Percentiles rank a stretch among this genome's conserved stretches.
Conservation (phyloP, 2,113 vertebrate genomes). For the Hypanus sabinus region DNA sequence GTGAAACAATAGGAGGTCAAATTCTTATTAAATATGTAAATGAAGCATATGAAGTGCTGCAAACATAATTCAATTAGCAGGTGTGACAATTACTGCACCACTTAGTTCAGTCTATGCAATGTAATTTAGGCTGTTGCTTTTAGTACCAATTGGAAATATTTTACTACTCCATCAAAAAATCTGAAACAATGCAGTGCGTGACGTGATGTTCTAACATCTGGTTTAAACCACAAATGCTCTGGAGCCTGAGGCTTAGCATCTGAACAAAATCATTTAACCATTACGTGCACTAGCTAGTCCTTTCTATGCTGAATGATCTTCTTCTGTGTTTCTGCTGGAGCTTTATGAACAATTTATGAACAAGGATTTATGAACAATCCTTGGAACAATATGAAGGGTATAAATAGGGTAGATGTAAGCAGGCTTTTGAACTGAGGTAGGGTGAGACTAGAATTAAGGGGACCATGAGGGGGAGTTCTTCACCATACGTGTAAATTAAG, state of each 20-base stretch:
- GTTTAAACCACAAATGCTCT: background rate
- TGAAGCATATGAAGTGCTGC: background rate
- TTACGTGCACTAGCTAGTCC: background rate
- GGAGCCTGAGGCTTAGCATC: background rate
- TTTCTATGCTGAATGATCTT: background rate
- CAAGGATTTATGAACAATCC: too few relatives aligned
- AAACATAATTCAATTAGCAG: background rate
- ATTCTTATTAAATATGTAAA: background rate
- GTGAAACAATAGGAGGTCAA: background rate
- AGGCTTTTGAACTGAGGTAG: too few relatives aligned
- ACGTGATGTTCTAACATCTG: background rate
- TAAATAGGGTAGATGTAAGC: too few relatives aligned
- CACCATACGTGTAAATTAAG: too few relatives aligned
- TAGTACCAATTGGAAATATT: background rate
- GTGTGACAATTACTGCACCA: background rate
- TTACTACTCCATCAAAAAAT: background rate
- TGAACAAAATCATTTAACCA: background rate
- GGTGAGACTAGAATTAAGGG: too few relatives aligned
- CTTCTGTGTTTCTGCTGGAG: background rate
- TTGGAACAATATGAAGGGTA: too few relatives aligned
- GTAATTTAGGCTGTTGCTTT: background rate
- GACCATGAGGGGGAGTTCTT: too few relatives aligned
- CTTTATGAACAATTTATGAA: too few relatives aligned
- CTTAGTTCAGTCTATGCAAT: background rate
- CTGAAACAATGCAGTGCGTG: background rate